A percentile compares a stretch with the other conserved stretches of the same genome.
These are phyloP conservation scores for Xyrichtys novacula DNA, from an alignment of 2,797 vertebrate species.

Conservation along the genomic window DNA sequence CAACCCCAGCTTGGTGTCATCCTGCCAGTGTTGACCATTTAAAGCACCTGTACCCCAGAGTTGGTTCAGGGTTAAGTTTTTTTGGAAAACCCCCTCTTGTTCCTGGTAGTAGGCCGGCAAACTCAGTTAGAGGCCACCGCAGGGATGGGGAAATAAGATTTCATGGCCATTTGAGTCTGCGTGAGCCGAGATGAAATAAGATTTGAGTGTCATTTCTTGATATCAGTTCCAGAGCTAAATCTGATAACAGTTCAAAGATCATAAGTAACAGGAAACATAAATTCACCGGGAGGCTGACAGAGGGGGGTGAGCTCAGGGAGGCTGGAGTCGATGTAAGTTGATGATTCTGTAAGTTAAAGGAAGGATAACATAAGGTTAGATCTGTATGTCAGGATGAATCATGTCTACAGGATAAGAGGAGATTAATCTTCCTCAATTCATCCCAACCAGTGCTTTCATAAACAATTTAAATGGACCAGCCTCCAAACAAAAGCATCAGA, in stretches of 20 bases:
- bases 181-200: conserved; percentile 60
- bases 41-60: background rate
- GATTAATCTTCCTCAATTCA: too few species aligned
- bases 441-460: too few species aligned
- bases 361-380: background rate
- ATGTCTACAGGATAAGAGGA: background rate
- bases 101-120: conserved; percentile 65
- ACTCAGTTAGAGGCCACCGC: conserved; percentile 58
- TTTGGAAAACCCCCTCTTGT: conserved; percentile 53
- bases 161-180: conserved; percentile 51
- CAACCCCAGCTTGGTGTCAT: background rate
- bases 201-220: conserved; percentile 70
- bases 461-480: too few species aligned
- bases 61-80: conserved; percentile 31
- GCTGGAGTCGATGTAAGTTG: background rate
- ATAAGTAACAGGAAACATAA: conserved; percentile 48
- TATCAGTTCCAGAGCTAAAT: conserved; percentile 49
- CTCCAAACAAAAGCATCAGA: too few species aligned
- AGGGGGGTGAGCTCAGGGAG: background rate
- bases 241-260: conserved; percentile 64
- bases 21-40: background rate
- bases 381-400: background rate
- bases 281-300: conserved; percentile 35
- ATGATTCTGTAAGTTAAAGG: background rate
- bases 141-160: conserved; percentile 64